phyloP scores from a whole-genome alignment of 2,888 invertebrate genomes.

The Chirona hameri region DNA sequence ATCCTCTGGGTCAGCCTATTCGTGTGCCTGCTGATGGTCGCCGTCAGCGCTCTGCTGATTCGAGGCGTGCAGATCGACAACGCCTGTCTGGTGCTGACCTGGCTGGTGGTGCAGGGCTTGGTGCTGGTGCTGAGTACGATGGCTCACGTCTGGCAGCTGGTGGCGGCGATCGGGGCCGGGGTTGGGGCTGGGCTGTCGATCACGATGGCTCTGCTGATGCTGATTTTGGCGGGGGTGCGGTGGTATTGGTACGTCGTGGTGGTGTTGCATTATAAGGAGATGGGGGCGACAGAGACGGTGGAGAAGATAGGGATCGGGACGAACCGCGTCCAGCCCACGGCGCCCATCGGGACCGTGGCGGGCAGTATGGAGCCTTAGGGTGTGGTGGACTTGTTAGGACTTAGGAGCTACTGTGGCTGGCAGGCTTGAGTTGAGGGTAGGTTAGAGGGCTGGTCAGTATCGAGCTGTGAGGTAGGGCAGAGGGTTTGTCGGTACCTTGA shows the following conservation, averaged over 20 bases:
- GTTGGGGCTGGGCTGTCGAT: background rate
- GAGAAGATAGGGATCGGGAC: background rate
- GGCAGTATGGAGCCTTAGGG: no score
- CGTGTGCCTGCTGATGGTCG: background rate
- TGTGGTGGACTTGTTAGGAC: no score
- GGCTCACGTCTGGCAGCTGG: background rate
- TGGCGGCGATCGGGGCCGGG: background rate
- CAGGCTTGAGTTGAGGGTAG: no score
- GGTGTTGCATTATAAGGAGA: background rate
- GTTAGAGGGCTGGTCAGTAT: no score
- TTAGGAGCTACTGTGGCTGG: no score
- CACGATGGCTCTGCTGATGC: background rate
- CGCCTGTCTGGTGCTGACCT: background rate
- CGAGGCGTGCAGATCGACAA: background rate
- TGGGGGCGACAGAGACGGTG: background rate
- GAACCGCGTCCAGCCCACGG: no score
- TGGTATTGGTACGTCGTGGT: background rate
- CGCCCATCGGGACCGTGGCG: background rate
- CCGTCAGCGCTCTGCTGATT: background rate
- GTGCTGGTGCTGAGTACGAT: background rate
- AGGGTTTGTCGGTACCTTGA: no score
- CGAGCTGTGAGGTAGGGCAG: no score
- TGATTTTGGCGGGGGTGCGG: background rate
- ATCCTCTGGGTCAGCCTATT: background rate
- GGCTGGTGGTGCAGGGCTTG: background rate